Evolutionary conservation across 2,797 vertebrate species (phyloP).

Genomic region (Siniperca undulata): DNA sequence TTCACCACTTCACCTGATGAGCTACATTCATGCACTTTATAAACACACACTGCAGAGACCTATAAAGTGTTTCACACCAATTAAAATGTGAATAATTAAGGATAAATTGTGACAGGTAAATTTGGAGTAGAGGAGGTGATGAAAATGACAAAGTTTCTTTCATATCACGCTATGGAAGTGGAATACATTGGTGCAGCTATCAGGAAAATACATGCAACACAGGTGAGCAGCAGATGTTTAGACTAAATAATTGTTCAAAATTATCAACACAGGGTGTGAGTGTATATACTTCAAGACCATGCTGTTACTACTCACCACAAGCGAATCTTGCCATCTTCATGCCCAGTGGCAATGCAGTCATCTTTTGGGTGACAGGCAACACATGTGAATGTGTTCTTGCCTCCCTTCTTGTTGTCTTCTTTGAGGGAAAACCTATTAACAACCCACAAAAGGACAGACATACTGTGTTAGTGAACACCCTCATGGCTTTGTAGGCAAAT

Average conservation of each 20-base stretch:
- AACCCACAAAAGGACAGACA: not conserved
- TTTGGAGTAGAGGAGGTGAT: not conserved
- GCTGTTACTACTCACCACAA: constrained; percentile 87
- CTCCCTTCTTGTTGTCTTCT: constrained; percentile 82
- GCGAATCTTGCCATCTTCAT: constrained; percentile 94
- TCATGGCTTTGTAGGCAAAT: not conserved
- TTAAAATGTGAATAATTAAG: not conserved
- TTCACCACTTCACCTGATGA: not conserved
- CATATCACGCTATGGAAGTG: not conserved
- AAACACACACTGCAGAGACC: not conserved
- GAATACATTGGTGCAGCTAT: not conserved
- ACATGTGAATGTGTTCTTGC: constrained; percentile 89
- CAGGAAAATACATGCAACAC: not conserved
- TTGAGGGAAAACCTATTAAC: constrained; percentile 87
- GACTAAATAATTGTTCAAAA: not conserved
- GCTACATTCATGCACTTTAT: too few relatives aligned
- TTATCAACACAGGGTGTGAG: not conserved
- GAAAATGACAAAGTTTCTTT: not conserved
- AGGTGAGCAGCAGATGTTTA: not conserved
- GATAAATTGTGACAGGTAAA: not conserved
- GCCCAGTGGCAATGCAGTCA: constrained; percentile 95
- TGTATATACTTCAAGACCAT: accelerated
- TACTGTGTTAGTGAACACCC: accelerated
- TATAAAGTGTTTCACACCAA: not conserved
- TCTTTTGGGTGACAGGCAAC: constrained; percentile 92